Percentiles rank a stretch among this genome's conserved stretches.
phyloP scores from a whole-genome alignment of 2,888 invertebrate genomes.

The Eurytoma adleriae region DNA sequence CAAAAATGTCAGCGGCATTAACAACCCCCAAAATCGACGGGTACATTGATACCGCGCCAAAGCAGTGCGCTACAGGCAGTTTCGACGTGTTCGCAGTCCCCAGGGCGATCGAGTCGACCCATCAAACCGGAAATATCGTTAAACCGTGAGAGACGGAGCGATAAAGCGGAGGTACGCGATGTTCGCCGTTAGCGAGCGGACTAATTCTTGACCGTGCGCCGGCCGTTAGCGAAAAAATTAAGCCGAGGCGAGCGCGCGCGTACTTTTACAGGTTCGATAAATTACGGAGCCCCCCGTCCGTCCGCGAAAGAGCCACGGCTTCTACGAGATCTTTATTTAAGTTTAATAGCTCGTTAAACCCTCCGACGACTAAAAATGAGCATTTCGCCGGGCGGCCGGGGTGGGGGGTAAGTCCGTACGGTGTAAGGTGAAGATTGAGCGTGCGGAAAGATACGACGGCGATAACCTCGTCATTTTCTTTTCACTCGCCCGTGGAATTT shows the following conservation, averaged over 20 bases:
- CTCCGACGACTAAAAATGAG: constrained; percentile 11
- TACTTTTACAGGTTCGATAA: constrained; percentile 29
- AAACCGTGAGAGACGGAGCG: too few species aligned
- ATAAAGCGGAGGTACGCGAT: too few species aligned
- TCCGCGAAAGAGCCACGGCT: neutral
- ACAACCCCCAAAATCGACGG: too few species aligned
- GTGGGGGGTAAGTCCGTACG: neutral
- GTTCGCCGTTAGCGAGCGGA: too few species aligned
- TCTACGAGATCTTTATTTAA: constrained; percentile 36
- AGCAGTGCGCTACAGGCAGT: too few species aligned
- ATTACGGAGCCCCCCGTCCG: constrained; percentile 9
- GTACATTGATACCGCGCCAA: too few species aligned
- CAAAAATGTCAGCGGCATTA: too few species aligned
- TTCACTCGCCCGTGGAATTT: neutral
- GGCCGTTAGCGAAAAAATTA: too few species aligned
- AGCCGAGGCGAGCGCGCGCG: neutral
- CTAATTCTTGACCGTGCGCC: too few species aligned
- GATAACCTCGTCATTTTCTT: neutral
- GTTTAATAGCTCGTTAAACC: constrained; percentile 46
- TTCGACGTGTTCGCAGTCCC: too few species aligned
- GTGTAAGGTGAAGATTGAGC: neutral
- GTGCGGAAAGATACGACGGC: neutral
- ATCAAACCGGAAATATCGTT: too few species aligned
- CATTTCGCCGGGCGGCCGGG: neutral
- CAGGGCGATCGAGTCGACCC: too few species aligned